These are phyloP conservation scores for Megaceryle alcyon DNA, from an alignment of 2,797 vertebrate species.

Conservation along the genomic window DNA sequence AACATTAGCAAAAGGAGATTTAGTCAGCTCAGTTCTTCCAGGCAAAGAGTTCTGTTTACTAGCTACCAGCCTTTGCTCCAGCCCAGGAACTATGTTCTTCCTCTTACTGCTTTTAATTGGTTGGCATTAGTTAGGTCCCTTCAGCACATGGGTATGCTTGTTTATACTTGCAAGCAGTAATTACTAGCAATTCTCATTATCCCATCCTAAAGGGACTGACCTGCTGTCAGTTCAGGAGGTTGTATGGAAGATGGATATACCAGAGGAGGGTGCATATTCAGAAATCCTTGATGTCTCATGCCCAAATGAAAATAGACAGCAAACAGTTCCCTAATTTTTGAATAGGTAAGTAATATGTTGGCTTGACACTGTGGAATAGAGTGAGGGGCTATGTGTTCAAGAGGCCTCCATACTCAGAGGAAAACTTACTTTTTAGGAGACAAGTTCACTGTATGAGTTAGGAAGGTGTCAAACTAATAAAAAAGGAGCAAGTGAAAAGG, in stretches of 20 bases:
- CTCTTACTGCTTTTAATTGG: constrained; percentile 44
- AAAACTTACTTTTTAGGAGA: neutral
- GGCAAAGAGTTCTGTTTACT: neutral
- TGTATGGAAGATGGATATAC: neutral
- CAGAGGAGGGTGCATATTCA: neutral
- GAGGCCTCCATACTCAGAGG: neutral
- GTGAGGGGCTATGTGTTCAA: neutral
- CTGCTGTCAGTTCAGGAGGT: neutral
- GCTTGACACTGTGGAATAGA: neutral
- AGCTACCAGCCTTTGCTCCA: neutral
- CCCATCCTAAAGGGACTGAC: neutral
- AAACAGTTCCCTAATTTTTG: neutral
- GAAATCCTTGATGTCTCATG: neutral
- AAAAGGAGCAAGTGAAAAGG: neutral
- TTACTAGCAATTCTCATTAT: neutral
- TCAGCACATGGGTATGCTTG: neutral
- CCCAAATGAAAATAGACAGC: neutral
- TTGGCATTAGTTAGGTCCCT: constrained; percentile 22
- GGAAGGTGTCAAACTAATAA: neutral
- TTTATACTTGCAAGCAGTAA: constrained; percentile 32
- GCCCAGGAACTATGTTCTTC: constrained; percentile 16
- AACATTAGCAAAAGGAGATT: constrained; percentile 17
- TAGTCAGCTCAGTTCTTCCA: constrained; percentile 32
- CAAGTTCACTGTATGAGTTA: neutral
- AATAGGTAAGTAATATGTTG: neutral